Evolutionary conservation across 2,797 vertebrate species (phyloP).

Genomic region (Prionace glauca): DNA sequence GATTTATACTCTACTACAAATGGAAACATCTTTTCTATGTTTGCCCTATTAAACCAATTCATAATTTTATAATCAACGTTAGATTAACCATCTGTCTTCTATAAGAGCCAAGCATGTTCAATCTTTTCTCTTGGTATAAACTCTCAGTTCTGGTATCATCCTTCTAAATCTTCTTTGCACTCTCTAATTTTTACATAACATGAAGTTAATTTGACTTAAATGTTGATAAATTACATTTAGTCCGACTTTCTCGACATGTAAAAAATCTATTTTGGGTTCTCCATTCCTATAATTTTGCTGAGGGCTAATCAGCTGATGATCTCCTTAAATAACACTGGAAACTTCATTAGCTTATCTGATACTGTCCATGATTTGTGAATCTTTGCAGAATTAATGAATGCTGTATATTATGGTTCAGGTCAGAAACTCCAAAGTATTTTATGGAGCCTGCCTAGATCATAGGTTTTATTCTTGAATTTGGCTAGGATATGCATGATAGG

Average conservation of each 20-base stretch:
- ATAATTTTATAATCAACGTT: background rate
- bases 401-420: no score
- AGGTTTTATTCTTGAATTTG: no score
- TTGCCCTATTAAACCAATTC: background rate
- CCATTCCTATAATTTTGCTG: background rate
- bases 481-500: no score
- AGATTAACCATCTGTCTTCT: background rate
- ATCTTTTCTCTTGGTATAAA: background rate
- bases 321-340: background rate
- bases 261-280: background rate
- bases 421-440: no score
- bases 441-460: no score
- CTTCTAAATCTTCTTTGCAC: background rate
- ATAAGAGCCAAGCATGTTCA: background rate
- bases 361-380: background rate
- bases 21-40: background rate
- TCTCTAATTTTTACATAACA: background rate
- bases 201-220: background rate
- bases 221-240: background rate
- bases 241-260: background rate
- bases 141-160: background rate
- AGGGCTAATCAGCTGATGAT: background rate
- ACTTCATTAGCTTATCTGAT: background rate
- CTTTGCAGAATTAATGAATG: background rate
- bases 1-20: background rate